phyloP scores from a whole-genome alignment of 2,113 vertebrate genomes.

The Cyphomyrus discorhynchus region DNA sequence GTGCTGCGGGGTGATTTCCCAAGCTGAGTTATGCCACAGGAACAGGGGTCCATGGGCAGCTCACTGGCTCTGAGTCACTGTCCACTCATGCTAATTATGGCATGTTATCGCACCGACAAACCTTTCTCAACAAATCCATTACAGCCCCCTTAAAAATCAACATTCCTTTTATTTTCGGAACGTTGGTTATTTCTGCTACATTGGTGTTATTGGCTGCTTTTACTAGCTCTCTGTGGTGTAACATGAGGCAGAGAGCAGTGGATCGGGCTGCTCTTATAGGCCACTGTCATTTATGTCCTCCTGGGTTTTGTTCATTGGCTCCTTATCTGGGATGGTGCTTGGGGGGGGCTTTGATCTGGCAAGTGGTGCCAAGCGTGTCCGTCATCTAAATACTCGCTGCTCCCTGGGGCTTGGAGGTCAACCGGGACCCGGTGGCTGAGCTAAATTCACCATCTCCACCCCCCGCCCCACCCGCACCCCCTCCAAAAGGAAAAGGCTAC shows the following conservation, averaged over 20 bases:
- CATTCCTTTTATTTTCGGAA: not conserved
- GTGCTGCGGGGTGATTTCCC: conserved; percentile 35
- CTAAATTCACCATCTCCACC: not conserved
- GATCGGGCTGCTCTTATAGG: not conserved
- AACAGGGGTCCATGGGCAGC: conserved; percentile 15
- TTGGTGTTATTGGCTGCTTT: not conserved
- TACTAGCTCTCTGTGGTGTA: not conserved
- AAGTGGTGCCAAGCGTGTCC: conserved; percentile 13
- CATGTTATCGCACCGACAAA: conserved; percentile 26
- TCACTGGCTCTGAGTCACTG: conserved; percentile 18
- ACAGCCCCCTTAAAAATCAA: not conserved
- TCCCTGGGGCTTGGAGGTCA: conserved; percentile 20
- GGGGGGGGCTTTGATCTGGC: conserved; percentile 19
- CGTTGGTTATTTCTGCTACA: not conserved
- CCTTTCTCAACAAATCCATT: not conserved
- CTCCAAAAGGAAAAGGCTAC: not conserved
- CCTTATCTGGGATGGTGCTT: conserved; percentile 4
- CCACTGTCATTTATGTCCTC: not conserved
- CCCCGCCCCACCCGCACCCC: not conserved
- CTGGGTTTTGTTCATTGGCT: conserved; percentile 2
- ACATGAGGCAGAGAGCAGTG: not conserved
- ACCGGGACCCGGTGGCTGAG: not conserved
- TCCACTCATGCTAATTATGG: conserved; percentile 24
- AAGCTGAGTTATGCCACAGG: conserved; percentile 22
- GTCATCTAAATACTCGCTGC: conserved; percentile 10